A percentile compares a stretch with the other conserved stretches of the same genome.
Conservation (phyloP, 2,888 invertebrate genomes). For the Blastobasis adustella region DNA sequence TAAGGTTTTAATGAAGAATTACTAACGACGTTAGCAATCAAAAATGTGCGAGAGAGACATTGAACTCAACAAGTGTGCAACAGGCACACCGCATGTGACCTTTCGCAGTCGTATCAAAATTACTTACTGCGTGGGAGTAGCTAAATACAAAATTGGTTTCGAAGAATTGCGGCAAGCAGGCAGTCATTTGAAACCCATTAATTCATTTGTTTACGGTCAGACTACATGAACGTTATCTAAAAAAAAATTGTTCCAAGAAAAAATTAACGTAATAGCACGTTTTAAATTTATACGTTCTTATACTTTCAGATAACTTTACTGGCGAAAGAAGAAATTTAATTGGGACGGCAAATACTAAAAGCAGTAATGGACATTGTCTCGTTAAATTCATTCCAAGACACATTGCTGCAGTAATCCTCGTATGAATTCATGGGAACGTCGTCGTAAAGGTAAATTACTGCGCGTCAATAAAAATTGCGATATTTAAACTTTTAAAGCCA, state of each 20-base stretch:
- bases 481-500: conserved; percentile 25
- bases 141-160: conserved; percentile 62
- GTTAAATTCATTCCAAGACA: conserved; percentile 6
- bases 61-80: neutral
- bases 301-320: neutral
- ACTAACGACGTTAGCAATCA: no score
- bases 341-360: no score
- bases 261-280: no score
- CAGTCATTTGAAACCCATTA: conserved; percentile 46
- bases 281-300: neutral
- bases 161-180: conserved; percentile 48
- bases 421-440: conserved; percentile 32
- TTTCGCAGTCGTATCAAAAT: conserved; percentile 42
- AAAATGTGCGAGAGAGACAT: no score
- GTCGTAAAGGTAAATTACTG: conserved; percentile 49
- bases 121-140: conserved; percentile 53
- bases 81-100: conserved; percentile 24
- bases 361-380: neutral
- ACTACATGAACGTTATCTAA: neutral
- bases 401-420: conserved; percentile 21
- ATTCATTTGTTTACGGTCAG: conserved; percentile 36
- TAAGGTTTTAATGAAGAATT: no score
- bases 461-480: conserved; percentile 43
- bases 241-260: conserved; percentile 1
- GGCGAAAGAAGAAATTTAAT: no score